These are phyloP conservation scores for Hydrolagus affinis DNA, from an alignment of 2,113 vertebrate species.

Conservation along the genomic window DNA sequence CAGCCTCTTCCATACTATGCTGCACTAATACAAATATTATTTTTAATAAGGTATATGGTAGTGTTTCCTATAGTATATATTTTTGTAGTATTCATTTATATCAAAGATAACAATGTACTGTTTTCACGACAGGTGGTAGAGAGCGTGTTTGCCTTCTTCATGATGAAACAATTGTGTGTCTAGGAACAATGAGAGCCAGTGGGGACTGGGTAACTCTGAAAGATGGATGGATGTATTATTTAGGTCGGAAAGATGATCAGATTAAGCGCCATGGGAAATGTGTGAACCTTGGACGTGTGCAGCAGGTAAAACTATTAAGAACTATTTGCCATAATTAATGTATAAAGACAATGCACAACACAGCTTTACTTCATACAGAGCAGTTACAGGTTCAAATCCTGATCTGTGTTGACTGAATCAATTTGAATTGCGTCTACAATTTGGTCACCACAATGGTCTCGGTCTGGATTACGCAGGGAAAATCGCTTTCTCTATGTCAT, in stretches of 20 bases:
- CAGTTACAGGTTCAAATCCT: too few relatives aligned
- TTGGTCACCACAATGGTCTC: too few relatives aligned
- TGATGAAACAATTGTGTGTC: constrained; percentile 55
- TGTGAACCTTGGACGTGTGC: constrained; percentile 68
- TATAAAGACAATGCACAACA: neutral
- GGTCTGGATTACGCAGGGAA: too few relatives aligned
- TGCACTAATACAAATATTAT: too few relatives aligned
- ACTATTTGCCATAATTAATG: neutral
- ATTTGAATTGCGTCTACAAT: too few relatives aligned
- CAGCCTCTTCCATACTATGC: too few relatives aligned
- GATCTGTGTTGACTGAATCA: too few relatives aligned
- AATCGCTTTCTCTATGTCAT: too few relatives aligned
- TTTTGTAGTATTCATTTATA: too few relatives aligned
- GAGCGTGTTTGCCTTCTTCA: constrained; percentile 80
- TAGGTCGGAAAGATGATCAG: constrained; percentile 79
- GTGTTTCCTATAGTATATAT: too few relatives aligned
- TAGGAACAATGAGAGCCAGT: constrained; percentile 75
- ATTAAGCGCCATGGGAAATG: constrained; percentile 83
- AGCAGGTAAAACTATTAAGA: constrained; percentile 56
- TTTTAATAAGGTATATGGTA: too few relatives aligned
- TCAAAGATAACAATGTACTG: constrained; percentile 28
- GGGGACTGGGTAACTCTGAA: constrained; percentile 77
- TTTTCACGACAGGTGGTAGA: constrained; percentile 64
- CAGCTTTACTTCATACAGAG: too few relatives aligned
- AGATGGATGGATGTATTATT: constrained; percentile 59